Conservation (phyloP, 2,888 invertebrate genomes). For the Temnothorax unifasciatus region DNA sequence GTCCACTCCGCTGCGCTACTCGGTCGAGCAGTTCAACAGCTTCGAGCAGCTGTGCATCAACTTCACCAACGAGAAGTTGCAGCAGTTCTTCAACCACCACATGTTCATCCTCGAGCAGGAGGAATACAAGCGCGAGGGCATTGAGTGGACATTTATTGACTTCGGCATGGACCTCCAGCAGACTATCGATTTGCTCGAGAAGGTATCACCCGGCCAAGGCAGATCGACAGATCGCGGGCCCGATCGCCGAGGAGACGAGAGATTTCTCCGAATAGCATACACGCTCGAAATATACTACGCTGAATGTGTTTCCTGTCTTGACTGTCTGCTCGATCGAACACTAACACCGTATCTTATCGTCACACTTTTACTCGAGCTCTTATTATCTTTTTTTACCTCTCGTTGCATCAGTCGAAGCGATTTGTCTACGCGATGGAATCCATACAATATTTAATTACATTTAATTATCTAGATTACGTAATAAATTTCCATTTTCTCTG, state of each 20-base stretch:
- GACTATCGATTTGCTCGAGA: slow-evolving; percentile 93
- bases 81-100: slow-evolving; percentile 94
- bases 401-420: neutral
- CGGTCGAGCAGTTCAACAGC: slow-evolving; percentile 89
- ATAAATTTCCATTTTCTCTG: neutral
- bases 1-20: slow-evolving; percentile 64
- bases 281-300: slow-evolving; percentile 17
- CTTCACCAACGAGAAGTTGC: slow-evolving; percentile 93
- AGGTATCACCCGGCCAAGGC: slow-evolving; percentile 87
- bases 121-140: slow-evolving; percentile 92
- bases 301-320: slow-evolving; percentile 47
- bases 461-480: neutral
- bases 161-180: slow-evolving; percentile 94
- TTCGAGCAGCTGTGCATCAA: slow-evolving; percentile 94
- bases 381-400: neutral
- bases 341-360: slow-evolving; percentile 29
- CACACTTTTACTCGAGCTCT: neutral
- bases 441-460: neutral
- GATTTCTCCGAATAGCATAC: slow-evolving; percentile 25
- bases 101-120: slow-evolving; percentile 94
- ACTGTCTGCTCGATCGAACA: slow-evolving; percentile 50
- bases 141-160: slow-evolving; percentile 93
- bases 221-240: slow-evolving; percentile 27
- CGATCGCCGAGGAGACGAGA: slow-evolving; percentile 25
- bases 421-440: neutral